Conservation (phyloP, 1,140 invertebrate species). For the Meloidogyne hapla region DNA sequence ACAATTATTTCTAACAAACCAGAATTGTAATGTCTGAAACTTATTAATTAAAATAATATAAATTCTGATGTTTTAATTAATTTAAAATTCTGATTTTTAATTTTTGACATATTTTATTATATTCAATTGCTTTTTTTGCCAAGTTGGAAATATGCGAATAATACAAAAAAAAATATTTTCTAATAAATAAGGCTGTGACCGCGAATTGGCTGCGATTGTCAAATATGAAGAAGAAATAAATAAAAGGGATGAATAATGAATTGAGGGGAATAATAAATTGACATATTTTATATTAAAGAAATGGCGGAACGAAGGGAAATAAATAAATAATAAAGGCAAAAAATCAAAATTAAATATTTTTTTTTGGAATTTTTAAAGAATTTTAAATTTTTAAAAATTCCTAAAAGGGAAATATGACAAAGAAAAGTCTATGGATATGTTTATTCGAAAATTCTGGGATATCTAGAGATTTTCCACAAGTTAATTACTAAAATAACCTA, state of each 20-base stretch:
- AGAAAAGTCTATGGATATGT: too few species aligned
- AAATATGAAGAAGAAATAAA: slow-evolving; percentile 5
- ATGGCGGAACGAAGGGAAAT: not conserved
- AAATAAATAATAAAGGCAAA: slow-evolving; percentile 9
- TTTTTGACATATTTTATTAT: not conserved
- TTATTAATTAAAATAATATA: not conserved
- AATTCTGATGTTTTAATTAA: not conserved
- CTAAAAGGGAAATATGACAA: not conserved
- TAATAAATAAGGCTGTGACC: not conserved
- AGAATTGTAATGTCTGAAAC: too few species aligned
- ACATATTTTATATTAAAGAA: not conserved
- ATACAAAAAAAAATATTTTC: not conserved
- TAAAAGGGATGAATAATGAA: not conserved
- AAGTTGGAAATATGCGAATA: not conserved
- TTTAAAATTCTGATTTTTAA: slow-evolving; percentile 1
- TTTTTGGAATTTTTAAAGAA: slow-evolving; percentile 6
- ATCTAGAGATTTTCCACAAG: too few species aligned
- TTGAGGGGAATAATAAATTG: not conserved
- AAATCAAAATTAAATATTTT: slow-evolving; percentile 4
- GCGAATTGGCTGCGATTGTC: not conserved
- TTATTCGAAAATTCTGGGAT: too few species aligned
- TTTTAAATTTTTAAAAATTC: not conserved
- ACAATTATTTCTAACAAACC: too few species aligned
- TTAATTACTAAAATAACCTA: too few species aligned
- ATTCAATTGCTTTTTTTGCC: not conserved